Base-by-base conservation (phyloP, 2,113 vertebrate genomes). In the Chunga burmeisteri region DNA sequence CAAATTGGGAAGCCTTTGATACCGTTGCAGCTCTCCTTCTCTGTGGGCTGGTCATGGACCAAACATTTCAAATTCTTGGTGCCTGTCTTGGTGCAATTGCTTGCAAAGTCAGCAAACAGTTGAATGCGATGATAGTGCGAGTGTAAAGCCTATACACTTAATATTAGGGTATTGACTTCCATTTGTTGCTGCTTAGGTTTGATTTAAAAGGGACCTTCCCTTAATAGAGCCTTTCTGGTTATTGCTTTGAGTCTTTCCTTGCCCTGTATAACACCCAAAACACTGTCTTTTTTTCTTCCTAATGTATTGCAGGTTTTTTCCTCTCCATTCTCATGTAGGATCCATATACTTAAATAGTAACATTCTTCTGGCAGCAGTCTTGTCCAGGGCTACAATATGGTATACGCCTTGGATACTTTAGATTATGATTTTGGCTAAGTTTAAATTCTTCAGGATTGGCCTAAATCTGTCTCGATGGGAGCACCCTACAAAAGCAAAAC, bases 151-250 rank as follows among this genome's bases (percentile, higher is more conserved):
- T 61, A 14, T 55, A 9, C 2, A 34, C 40, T 55, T 68, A 86
- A 23, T 68, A 52, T 38, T 29, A 9, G 30, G 72, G 68, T 73
- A 29, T 59, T 93, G 32, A 40, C 77, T 97, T 92, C 62, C 63
- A 59, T 82, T 88, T 96, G 29, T 86, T 62, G 5, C 53, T 95
- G 65, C 81, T 80, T 81, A 89, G 75, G 34, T 83, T 95, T 96
- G 16, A 47, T 89, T 49, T 87, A 11, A 78, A 83, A 81, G 59
- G 34, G 7, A 63, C 50, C 19, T 81, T 87, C 17, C 22, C 30
- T 42, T 84, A 74, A 46, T 53, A 73, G 46, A 70, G 34, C 1
- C 23, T 44, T 91, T 61, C 46, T 7, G 7, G 2, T 92, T 88
- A 29, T 20, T 81, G 19, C 77, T 80, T 68, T 92, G 38, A 62